Conservation (phyloP, 2,888 invertebrate species). For the Ochropleura leucogaster region DNA sequence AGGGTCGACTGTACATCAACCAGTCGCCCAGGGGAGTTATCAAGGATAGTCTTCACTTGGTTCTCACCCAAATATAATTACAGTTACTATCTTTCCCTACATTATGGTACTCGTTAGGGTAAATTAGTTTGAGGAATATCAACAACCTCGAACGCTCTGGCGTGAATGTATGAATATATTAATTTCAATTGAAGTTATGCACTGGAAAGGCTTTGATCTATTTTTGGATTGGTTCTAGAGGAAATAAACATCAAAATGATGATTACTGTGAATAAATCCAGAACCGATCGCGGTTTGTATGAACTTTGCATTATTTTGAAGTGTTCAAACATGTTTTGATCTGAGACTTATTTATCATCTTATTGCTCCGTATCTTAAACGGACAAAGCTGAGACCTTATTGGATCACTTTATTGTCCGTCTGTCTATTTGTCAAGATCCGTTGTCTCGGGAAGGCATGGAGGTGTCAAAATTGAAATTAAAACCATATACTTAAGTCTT, state of each 20-base stretch:
- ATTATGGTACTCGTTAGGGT: constrained; percentile 68
- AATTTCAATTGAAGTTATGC: constrained; percentile 44
- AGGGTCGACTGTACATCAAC: constrained; percentile 57
- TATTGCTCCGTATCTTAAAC: no score
- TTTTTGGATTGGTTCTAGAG: constrained; percentile 1
- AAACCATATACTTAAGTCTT: no score
- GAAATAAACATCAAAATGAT: not conserved
- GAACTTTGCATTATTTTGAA: not conserved
- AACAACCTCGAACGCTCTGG: constrained; percentile 52
- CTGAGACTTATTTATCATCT: not conserved
- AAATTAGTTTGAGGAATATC: constrained; percentile 69
- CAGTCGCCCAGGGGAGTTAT: constrained; percentile 57
- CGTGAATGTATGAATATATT: constrained; percentile 55
- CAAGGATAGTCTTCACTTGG: constrained; percentile 62
- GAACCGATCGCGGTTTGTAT: not conserved
- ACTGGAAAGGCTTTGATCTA: constrained; percentile 30
- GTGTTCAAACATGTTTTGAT: not conserved
- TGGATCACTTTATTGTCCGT: no score
- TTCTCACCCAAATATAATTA: constrained; percentile 70
- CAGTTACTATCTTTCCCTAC: constrained; percentile 64
- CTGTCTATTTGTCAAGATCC: no score
- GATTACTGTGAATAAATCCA: not conserved
- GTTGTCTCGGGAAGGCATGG: no score
- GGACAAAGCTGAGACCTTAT: no score
- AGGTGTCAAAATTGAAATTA: no score